Percentiles rank a stretch among this genome's conserved stretches.
Evolutionary conservation across 2,797 vertebrate genomes (phyloP).

Genomic region (Potorous gilbertii): DNA sequence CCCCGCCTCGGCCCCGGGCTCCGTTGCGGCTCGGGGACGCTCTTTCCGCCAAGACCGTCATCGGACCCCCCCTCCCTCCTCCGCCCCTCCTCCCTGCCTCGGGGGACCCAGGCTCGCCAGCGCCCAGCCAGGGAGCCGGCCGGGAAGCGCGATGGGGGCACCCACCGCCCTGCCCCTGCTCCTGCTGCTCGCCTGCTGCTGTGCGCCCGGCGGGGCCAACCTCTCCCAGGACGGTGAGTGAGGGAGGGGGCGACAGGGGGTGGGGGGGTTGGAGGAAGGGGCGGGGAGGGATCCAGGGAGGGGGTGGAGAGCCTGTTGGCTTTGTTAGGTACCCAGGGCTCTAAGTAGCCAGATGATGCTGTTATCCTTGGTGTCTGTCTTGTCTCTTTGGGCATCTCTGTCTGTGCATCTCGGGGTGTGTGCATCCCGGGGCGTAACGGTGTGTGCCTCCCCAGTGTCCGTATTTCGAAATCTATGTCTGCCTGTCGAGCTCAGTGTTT

Average conservation of each 20-base stretch:
- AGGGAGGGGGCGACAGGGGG: conserved; percentile 47
- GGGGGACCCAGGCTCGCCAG: conserved; percentile 63
- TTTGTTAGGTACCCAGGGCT: conserved; percentile 68
- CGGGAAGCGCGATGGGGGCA: conserved; percentile 74
- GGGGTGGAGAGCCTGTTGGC: conserved; percentile 62
- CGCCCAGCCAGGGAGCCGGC: conserved; percentile 69
- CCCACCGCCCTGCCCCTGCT: conserved; percentile 72
- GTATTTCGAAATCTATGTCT: conserved; percentile 11
- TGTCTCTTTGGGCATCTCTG: conserved; percentile 67
- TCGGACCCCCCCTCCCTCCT: background rate
- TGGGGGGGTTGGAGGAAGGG: conserved; percentile 34
- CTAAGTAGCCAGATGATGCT: conserved; percentile 38
- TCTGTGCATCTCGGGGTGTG: conserved; percentile 24
- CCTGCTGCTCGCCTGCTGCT: conserved; percentile 72
- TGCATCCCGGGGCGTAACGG: conserved; percentile 38
- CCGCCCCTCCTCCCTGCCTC: conserved; percentile 28
- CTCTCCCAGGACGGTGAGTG: conserved; percentile 84
- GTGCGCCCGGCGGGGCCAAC: conserved; percentile 77
- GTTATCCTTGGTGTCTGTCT: conserved; percentile 56
- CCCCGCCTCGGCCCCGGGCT: conserved; percentile 78
- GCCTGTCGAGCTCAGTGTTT: background rate
- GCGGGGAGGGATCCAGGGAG: conserved; percentile 39
- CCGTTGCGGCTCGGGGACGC: conserved; percentile 66
- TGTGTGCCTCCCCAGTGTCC: conserved; percentile 33
- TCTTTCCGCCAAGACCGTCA: conserved; percentile 45